Evolutionary conservation across 1,140 invertebrate species (phyloP).

Genomic region (Luehdorfia chinensis): DNA sequence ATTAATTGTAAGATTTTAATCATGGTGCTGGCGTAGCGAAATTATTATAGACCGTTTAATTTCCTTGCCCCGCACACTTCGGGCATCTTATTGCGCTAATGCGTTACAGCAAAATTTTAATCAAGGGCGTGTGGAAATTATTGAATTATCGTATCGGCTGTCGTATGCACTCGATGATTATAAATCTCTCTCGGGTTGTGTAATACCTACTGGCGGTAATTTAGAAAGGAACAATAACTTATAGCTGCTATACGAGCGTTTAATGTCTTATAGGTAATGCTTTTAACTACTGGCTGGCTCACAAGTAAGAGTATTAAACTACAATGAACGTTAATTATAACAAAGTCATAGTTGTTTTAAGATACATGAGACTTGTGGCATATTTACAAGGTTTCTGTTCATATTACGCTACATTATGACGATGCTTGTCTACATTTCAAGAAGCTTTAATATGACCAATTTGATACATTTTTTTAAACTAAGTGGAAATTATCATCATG

Average conservation of each 20-base stretch:
- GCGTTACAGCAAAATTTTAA: constrained; percentile 74
- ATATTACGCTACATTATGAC: too few relatives aligned
- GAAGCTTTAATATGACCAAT: too few relatives aligned
- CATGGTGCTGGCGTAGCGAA: constrained; percentile 65
- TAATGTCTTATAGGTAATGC: constrained; percentile 34
- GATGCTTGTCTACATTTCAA: too few relatives aligned
- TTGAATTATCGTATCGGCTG: constrained; percentile 75
- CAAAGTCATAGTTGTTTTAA: constrained; percentile 7
- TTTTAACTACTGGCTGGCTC: constrained; percentile 18
- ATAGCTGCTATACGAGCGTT: constrained; percentile 18
- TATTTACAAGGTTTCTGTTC: too few relatives aligned
- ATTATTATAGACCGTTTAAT: constrained; percentile 75
- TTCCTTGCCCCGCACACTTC: constrained; percentile 65
- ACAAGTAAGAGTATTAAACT: neutral
- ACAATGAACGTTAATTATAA: constrained; percentile 7
- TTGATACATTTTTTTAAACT: too few relatives aligned
- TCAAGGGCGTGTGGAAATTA: constrained; percentile 70
- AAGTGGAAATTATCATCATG: too few relatives aligned
- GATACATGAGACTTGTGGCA: neutral
- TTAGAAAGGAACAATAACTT: constrained; percentile 33
- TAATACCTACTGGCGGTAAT: constrained; percentile 40
- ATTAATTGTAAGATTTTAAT: constrained; percentile 75
- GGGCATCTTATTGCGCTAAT: constrained; percentile 58
- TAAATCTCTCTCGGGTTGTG: constrained; percentile 62
- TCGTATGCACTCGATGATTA: constrained; percentile 66